Conservation (phyloP, 1,140 invertebrate genomes). For the Listronotus oregonensis region DNA sequence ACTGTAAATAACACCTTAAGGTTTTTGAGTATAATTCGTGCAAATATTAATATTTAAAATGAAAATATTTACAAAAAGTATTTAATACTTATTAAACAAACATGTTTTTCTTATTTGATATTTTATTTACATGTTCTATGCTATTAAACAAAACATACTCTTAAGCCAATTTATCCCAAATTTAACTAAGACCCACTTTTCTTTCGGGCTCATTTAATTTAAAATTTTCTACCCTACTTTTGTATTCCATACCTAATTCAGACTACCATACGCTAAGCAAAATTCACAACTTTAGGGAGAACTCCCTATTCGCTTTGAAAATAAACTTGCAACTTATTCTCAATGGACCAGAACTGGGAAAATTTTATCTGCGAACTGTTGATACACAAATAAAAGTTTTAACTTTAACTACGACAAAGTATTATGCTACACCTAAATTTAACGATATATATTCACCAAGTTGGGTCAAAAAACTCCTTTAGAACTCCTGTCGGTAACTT, state of each 20-base stretch:
- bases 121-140: no score
- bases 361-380: constrained; percentile 35
- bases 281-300: constrained; percentile 13
- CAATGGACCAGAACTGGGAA: constrained; percentile 13
- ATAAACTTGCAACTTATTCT: constrained; percentile 19
- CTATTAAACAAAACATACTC: no score
- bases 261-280: constrained; percentile 17
- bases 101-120: no score
- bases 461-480: constrained; percentile 18
- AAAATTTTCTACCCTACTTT: constrained; percentile 4
- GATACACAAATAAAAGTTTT: constrained; percentile 35
- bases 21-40: no score
- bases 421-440: constrained; percentile 28
- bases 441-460: constrained; percentile 32
- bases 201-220: no score
- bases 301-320: constrained; percentile 8
- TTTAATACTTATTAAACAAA: no score
- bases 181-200: constrained; percentile 1
- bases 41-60: no score
- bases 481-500: constrained; percentile 17
- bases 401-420: constrained; percentile 32
- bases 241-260: constrained; percentile 24
- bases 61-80: no score
- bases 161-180: no score
- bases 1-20: no score